Evolutionary conservation across 2,888 invertebrate species (phyloP).

Genomic region (Coecobrya sp.): DNA sequence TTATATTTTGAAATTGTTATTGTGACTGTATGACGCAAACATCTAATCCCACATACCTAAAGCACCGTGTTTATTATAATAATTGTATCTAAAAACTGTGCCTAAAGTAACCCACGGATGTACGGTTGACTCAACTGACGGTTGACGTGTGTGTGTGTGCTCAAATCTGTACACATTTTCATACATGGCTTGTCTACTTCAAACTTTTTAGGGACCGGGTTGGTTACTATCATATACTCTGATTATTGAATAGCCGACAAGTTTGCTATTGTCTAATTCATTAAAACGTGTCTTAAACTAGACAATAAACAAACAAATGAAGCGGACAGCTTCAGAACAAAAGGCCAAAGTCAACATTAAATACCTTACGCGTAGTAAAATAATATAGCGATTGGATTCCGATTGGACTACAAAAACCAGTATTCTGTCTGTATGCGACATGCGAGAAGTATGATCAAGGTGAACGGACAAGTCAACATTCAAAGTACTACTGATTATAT

Average conservation of each 20-base stretch:
- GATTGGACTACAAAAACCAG: slow-evolving; percentile 52
- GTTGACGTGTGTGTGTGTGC: background rate
- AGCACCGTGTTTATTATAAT: too few relatives aligned
- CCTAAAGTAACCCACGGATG: background rate
- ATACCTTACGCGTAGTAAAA: slow-evolving; percentile 62
- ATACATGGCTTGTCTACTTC: background rate
- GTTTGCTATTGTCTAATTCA: background rate
- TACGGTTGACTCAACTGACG: background rate
- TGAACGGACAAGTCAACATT: slow-evolving; percentile 4
- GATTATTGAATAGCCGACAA: background rate
- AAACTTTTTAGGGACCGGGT: background rate
- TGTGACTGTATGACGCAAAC: background rate
- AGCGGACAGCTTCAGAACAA: background rate
- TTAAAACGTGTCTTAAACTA: slow-evolving; percentile 12
- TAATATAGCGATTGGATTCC: background rate
- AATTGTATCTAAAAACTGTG: background rate
- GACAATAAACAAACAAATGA: background rate
- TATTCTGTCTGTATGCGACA: background rate
- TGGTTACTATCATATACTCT: slow-evolving; percentile 3
- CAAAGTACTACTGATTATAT: background rate
- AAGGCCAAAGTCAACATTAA: slow-evolving; percentile 51
- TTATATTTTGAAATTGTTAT: too few relatives aligned
- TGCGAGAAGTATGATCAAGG: background rate
- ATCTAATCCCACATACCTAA: too few relatives aligned
- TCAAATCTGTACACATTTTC: background rate